phyloP scores from a whole-genome alignment of 2,797 vertebrate species.

The Pelobates cultripes region DNA sequence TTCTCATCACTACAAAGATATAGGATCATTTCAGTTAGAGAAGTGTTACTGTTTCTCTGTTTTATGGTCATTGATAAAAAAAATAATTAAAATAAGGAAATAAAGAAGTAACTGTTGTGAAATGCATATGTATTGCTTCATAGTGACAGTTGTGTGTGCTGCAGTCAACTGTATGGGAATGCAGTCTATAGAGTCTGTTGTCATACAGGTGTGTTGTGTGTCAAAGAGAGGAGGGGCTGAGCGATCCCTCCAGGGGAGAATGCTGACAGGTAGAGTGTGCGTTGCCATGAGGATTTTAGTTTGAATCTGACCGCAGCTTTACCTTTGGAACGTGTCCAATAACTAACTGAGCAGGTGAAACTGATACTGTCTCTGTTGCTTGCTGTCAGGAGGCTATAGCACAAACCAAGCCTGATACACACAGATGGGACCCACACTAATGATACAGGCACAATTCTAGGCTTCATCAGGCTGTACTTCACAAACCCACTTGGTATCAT shows the following conservation, averaged over 20 bases:
- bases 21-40: too few relatives aligned
- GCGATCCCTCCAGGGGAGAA: conserved; percentile 40
- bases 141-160: not conserved
- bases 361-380: conserved; percentile 1
- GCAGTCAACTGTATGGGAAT: conserved; percentile 2
- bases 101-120: too few relatives aligned
- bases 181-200: conserved; percentile 11
- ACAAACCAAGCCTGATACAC: not conserved
- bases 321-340: conserved; percentile 15
- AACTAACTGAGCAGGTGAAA: conserved; percentile 28
- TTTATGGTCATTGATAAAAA: too few relatives aligned
- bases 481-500: not conserved
- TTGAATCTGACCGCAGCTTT: conserved; percentile 19
- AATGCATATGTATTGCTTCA: not conserved
- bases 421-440: not conserved
- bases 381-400: not conserved
- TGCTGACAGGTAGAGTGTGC: conserved; percentile 48
- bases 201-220: not conserved
- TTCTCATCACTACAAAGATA: too few relatives aligned
- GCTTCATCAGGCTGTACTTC: not conserved
- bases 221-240: conserved; percentile 16
- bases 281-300: conserved; percentile 47
- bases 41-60: too few relatives aligned
- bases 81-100: too few relatives aligned
- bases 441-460: not conserved